Evolutionary conservation across 2,113 vertebrate genomes (phyloP).

Genomic region (Albula glossodonta): DNA sequence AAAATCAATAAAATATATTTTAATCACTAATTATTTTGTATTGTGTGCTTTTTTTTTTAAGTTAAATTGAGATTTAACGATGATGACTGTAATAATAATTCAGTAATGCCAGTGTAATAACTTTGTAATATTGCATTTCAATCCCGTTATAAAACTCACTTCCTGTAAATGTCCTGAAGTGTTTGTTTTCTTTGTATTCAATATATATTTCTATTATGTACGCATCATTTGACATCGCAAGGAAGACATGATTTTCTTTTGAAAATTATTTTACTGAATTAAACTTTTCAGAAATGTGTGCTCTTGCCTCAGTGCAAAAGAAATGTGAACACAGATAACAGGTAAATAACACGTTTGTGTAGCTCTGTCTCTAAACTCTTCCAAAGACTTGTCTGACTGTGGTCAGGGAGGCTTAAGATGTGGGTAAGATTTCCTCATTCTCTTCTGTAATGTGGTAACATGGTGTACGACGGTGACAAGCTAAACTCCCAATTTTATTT

Average conservation of each 20-base stretch:
- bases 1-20: slow-evolving; percentile 64
- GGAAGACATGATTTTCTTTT: neutral
- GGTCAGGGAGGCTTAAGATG: slow-evolving; percentile 1
- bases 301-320: neutral
- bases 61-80: slow-evolving; percentile 20
- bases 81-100: neutral
- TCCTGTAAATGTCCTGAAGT: neutral
- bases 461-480: neutral
- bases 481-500: neutral
- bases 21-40: slow-evolving; percentile 51
- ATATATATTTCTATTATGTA: neutral
- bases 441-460: neutral
- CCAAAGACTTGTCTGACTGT: neutral
- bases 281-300: neutral
- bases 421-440: slow-evolving; percentile 19
- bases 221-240: neutral
- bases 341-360: slow-evolving; percentile 1
- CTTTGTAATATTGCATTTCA: neutral
- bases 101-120: slow-evolving; percentile 23
- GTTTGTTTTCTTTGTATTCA: neutral
- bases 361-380: neutral
- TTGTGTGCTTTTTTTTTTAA: slow-evolving; percentile 57
- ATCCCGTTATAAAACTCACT: neutral
- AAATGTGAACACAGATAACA: neutral
- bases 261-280: neutral